phyloP scores from a whole-genome alignment of 1,140 invertebrate species.

The Caenorhabditis brenneri region DNA sequence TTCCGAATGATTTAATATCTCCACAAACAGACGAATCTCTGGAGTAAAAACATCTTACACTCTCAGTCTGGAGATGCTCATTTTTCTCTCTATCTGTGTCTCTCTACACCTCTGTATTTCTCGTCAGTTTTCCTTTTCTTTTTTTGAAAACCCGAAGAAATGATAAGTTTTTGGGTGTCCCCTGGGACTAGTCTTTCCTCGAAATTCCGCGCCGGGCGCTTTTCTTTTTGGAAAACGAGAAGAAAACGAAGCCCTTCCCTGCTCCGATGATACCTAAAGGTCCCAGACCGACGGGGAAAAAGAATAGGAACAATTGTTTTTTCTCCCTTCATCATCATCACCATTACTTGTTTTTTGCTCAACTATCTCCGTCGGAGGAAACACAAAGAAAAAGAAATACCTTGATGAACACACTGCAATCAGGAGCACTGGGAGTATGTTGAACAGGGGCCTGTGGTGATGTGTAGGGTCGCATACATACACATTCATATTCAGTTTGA shows the following conservation, averaged over 20 bases:
- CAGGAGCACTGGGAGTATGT: background rate
- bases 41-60: background rate
- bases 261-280: background rate
- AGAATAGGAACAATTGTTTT: conserved; percentile 6
- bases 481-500: conserved; percentile 47
- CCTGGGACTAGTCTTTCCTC: background rate
- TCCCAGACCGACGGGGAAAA: background rate
- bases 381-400: background rate
- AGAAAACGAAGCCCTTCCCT: background rate
- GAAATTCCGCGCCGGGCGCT: background rate
- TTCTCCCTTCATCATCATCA: background rate
- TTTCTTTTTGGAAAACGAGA: background rate
- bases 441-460: conserved; percentile 1
- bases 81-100: background rate
- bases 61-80: background rate
- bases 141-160: background rate
- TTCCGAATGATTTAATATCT: background rate
- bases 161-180: conserved; percentile 29
- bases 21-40: background rate
- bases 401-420: conserved; percentile 45
- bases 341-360: background rate
- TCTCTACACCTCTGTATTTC: background rate
- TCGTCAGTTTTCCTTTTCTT: background rate
- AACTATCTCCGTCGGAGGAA: background rate
- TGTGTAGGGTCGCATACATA: background rate